Percentiles rank a stretch among this genome's conserved stretches.
Evolutionary conservation across 2,888 invertebrate genomes (phyloP).

Genomic region (Chaetoderma sp.): DNA sequence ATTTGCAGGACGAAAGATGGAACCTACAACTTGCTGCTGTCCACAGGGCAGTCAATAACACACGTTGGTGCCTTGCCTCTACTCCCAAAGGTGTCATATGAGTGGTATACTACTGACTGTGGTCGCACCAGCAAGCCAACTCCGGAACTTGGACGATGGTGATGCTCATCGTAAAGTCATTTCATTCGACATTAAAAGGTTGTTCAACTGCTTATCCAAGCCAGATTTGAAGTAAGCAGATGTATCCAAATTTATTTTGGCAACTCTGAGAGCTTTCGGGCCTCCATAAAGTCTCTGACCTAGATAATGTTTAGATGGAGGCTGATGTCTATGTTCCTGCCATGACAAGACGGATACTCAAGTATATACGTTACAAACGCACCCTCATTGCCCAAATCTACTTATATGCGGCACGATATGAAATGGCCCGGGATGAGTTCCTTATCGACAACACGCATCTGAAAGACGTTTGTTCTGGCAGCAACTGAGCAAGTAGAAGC

Average conservation of each 20-base stretch:
- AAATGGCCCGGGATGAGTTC: constrained; percentile 13
- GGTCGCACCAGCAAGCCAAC: neutral
- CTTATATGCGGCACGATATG: constrained; percentile 17
- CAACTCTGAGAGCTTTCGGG: constrained; percentile 8
- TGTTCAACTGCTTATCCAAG: constrained; percentile 20
- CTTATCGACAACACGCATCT: neutral
- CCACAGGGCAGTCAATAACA: constrained; percentile 1
- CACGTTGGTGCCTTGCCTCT: constrained; percentile 16
- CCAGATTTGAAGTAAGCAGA: constrained; percentile 15
- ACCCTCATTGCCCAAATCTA: constrained; percentile 7
- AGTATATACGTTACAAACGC: constrained; percentile 25
- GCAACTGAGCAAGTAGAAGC: neutral
- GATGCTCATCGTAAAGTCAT: constrained; percentile 26
- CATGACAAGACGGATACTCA: constrained; percentile 23
- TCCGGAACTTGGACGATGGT: constrained; percentile 4
- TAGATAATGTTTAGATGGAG: constrained; percentile 23
- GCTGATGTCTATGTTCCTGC: constrained; percentile 16
- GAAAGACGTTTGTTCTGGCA: neutral
- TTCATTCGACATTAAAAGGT: constrained; percentile 27
- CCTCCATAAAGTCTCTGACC: constrained; percentile 12
- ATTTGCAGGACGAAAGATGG: neutral
- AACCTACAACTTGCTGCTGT: constrained; percentile 24
- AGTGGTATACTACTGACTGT: constrained; percentile 9
- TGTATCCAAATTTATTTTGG: constrained; percentile 14
- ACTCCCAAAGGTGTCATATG: constrained; percentile 25